Conservation (phyloP, 1,140 invertebrate species). For the Megathymus violae region DNA sequence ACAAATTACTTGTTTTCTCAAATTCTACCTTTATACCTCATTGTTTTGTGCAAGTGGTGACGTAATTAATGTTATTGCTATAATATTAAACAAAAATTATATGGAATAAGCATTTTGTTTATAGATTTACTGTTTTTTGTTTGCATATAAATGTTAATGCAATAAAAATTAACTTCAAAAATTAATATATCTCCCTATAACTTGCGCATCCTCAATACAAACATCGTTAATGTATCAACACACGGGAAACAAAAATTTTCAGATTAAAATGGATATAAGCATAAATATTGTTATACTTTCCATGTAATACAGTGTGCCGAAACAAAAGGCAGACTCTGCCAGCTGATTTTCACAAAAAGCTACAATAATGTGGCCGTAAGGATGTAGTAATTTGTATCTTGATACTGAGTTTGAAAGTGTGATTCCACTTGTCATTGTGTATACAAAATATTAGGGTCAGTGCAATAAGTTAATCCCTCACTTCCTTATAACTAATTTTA, state of each 20-base stretch:
- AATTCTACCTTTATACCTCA: neutral
- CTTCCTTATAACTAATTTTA: neutral
- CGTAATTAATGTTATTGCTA: neutral
- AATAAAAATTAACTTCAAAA: no score
- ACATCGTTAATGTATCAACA: no score
- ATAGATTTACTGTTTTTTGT: neutral
- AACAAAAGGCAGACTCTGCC: no score
- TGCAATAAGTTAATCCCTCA: neutral
- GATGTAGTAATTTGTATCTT: neutral
- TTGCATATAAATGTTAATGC: neutral
- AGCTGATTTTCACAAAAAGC: no score
- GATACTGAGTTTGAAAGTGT: neutral
- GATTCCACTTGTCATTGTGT: neutral
- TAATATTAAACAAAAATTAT: neutral
- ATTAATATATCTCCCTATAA: no score
- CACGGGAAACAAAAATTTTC: no score
- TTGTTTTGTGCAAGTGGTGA: constrained; percentile 14
- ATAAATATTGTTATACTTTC: no score
- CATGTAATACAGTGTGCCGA: no score
- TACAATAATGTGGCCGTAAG: no score
- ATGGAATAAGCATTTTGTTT: neutral
- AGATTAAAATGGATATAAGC: no score
- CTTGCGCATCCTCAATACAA: no score
- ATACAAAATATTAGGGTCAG: neutral
- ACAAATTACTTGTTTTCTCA: constrained; percentile 2